These are phyloP conservation scores for Drosophila yakuba DNA, from an alignment of 1,140 invertebrate genomes.

Conservation along the genomic window DNA sequence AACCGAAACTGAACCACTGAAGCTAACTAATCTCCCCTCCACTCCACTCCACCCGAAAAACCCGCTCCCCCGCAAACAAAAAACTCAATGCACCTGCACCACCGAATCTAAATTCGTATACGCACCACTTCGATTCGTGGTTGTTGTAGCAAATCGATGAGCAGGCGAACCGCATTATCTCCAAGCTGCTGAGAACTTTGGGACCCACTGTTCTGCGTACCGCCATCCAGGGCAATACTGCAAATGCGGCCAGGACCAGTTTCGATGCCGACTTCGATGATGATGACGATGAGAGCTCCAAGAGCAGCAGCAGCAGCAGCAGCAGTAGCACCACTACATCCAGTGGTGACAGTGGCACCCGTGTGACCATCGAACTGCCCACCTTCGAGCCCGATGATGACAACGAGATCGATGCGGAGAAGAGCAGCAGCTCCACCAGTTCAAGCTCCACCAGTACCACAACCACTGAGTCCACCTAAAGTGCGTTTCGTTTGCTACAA, in stretches of 20 bases:
- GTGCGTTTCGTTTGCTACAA: slow-evolving; percentile 77
- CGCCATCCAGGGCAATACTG: slow-evolving; percentile 79
- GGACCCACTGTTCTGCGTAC: slow-evolving; percentile 88
- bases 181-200: slow-evolving; percentile 88
- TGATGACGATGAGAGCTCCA: slow-evolving; percentile 60
- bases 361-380: slow-evolving; percentile 85
- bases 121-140: slow-evolving; percentile 44
- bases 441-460: slow-evolving; percentile 13
- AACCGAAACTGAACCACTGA: slow-evolving; percentile 23
- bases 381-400: slow-evolving; percentile 85
- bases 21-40: slow-evolving; percentile 41
- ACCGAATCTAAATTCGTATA: slow-evolving; percentile 26
- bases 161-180: slow-evolving; percentile 90
- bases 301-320: slow-evolving; percentile 32
- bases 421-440: slow-evolving; percentile 40
- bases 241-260: slow-evolving; percentile 71
- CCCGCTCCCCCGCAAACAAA: not conserved
- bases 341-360: slow-evolving; percentile 62
- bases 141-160: slow-evolving; percentile 90
- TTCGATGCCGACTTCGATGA: slow-evolving; percentile 84
- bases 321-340: slow-evolving; percentile 55
- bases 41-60: not conserved
- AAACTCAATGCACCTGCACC: slow-evolving; percentile 17
- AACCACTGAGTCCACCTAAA: slow-evolving; percentile 46
- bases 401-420: slow-evolving; percentile 68